Evolutionary conservation across 2,113 vertebrate species (phyloP), one percentile per base, ranked within the genome.

Genomic region (Plecturocebus donacophilus): DNA sequence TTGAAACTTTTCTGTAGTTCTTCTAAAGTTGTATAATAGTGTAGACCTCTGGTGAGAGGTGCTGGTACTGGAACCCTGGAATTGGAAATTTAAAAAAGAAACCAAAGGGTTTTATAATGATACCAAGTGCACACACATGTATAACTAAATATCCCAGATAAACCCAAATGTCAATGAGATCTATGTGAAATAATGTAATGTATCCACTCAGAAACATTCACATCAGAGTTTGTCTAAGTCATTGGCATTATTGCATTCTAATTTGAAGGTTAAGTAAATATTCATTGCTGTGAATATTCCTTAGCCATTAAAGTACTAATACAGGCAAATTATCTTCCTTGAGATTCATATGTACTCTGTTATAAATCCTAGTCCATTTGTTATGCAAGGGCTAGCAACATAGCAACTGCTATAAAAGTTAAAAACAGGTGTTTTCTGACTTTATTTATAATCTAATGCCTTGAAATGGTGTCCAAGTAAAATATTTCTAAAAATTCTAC

Each of bases 11-110:
- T 85, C 66, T 81, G 66, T 38, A 61, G 21, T 25, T 97, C 94
- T 30, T 90, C 95, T 49, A 88, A 56, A 49, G 42, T 7, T 86
- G 92, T 30, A 76, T 94, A 73, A 85, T 85, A 79, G 0, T 64
- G 93, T 7, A 97, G 87, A 0, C 0, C 25, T 49, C 54, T 95
- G 56, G 75, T 68, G 66, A 45, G 0, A 0, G 82, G 96, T 35
- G 32, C 82, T 27, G 98, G 97, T 81, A 98, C 97, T 20, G 75
- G 85, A 76, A 97, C 98, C 91, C 99, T 99, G 96, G 70, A 98
- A 97, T 2, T 14, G 56, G 16, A 87, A 87, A 94, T 8, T 52
- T 4, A 27, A 16, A 27, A 49, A 20, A 45, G 27, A 84, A 95
- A 84, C 7, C 19, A 52, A 79, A 84, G 42, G 32, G 58, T 66